Percentiles rank a stretch among this genome's conserved stretches.
phyloP scores from a whole-genome alignment of 2,888 invertebrate species.

The Aromia moschata region DNA sequence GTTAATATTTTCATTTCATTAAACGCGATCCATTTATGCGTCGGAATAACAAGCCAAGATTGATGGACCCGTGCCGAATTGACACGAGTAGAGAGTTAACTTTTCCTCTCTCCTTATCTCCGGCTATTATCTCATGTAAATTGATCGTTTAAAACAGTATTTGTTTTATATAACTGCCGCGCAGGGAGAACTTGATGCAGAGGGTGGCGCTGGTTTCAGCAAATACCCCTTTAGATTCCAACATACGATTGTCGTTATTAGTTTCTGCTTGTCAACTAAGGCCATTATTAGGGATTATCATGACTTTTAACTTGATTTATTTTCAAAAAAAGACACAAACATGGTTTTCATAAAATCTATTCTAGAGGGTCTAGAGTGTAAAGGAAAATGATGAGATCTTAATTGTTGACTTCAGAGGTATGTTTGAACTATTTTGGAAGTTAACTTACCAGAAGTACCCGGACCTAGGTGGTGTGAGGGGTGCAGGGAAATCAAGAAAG shows the following conservation, averaged over 20 bases:
- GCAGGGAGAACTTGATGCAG: background rate
- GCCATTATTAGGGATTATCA: background rate
- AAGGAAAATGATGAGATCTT: no score
- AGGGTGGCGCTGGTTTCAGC: background rate
- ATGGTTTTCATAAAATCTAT: background rate
- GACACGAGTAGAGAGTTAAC: slow-evolving; percentile 13
- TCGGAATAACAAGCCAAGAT: slow-evolving; percentile 11
- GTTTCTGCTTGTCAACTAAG: background rate
- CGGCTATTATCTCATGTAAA: slow-evolving; percentile 16
- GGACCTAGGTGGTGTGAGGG: no score
- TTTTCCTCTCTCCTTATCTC: slow-evolving; percentile 10
- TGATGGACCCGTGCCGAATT: slow-evolving; percentile 9
- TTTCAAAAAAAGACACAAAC: background rate
- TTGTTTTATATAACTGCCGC: background rate
- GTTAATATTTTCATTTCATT: slow-evolving; percentile 24
- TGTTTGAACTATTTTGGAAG: no score
- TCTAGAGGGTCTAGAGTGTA: background rate
- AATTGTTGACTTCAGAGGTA: no score
- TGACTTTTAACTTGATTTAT: background rate
- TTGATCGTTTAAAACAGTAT: slow-evolving; percentile 7
- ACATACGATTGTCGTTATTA: background rate
- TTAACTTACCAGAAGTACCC: no score
- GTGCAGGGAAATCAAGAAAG: no score
- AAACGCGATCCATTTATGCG: slow-evolving; percentile 8
- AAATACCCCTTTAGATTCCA: background rate